Evolutionary conservation across 2,113 vertebrate species (phyloP).

Genomic region (western clawed frog (Xenopus tropicalis)): DNA sequence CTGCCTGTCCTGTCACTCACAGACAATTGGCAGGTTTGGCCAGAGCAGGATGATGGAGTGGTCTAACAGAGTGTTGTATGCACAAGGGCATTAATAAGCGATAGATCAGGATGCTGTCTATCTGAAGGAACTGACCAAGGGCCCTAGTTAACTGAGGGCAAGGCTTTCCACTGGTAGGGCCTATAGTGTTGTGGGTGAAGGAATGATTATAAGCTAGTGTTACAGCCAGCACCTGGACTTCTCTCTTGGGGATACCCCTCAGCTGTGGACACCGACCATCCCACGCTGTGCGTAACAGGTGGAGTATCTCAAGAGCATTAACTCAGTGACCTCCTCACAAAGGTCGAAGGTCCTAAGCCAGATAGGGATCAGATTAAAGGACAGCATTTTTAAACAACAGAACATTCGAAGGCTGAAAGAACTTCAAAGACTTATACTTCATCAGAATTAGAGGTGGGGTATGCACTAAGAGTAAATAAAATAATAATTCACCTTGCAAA

Average conservation of each 20-base stretch:
- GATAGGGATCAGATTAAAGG: conserved; percentile 37
- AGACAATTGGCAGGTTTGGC: conserved; percentile 20
- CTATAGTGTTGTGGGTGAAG: conserved; percentile 2
- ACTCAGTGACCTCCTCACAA: conserved; percentile 19
- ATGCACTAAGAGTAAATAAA: conserved; percentile 20
- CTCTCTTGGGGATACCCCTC: conserved; percentile 38
- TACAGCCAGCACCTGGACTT: conserved; percentile 40
- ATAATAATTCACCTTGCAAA: conserved; percentile 12
- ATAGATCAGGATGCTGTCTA: not conserved
- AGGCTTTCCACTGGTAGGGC: not conserved
- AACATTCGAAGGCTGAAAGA: conserved; percentile 31
- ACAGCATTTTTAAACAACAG: conserved; percentile 17
- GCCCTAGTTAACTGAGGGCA: not conserved
- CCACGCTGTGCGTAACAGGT: conserved; percentile 20
- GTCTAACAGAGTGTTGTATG: not conserved
- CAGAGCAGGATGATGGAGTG: conserved; percentile 8
- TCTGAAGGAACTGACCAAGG: not conserved
- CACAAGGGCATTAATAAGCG: not conserved
- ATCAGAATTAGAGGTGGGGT: conserved; percentile 9
- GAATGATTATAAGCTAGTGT: conserved; percentile 37
- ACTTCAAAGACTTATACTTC: conserved; percentile 18
- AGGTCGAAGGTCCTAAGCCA: conserved; percentile 42
- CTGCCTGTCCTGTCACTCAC: not conserved
- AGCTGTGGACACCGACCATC: conserved; percentile 26
- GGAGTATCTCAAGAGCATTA: conserved; percentile 36